Evolutionary conservation across 64 coral and sea anemone species (phyloP).

Genomic region (Astreopora myriophthalma): DNA sequence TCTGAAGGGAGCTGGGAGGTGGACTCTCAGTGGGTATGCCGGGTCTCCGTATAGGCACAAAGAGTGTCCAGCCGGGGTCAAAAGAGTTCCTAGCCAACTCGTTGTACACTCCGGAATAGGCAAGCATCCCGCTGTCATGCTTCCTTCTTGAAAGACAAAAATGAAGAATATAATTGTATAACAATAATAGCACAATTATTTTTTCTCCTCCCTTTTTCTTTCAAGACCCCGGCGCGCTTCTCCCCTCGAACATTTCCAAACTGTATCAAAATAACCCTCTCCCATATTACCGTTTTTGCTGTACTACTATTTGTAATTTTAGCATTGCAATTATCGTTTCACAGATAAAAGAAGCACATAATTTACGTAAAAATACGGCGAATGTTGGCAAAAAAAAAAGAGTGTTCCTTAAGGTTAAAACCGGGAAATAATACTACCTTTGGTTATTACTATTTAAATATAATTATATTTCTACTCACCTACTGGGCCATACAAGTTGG

Average conservation of each 20-base stretch:
- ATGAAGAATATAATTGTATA: conserved; percentile 50
- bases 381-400: conserved; percentile 44
- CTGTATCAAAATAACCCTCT: too few relatives aligned
- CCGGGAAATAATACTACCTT: conserved; percentile 59
- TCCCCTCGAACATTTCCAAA: too few relatives aligned
- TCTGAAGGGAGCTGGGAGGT: conserved; percentile 59
- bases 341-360: conserved; percentile 7
- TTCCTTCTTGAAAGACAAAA: conserved; percentile 35
- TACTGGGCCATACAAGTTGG: conserved; percentile 4
- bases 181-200: too few relatives aligned
- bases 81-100: conserved; percentile 63
- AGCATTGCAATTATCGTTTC: too few relatives aligned
- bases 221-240: too few relatives aligned
- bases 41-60: conserved; percentile 57
- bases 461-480: conserved; percentile 58
- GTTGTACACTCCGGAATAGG: conserved; percentile 56
- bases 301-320: too few relatives aligned
- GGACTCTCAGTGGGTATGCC: conserved; percentile 61
- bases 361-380: conserved; percentile 59
- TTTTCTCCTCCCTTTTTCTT: too few relatives aligned
- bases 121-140: conserved; percentile 56
- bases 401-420: background rate
- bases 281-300: too few relatives aligned
- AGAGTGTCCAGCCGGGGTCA: conserved; percentile 41
- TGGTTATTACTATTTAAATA: conserved; percentile 52